Percentiles rank a stretch among this genome's conserved stretches.
Conservation (phyloP, 2,113 vertebrate species). For the Struthio camelus region DNA sequence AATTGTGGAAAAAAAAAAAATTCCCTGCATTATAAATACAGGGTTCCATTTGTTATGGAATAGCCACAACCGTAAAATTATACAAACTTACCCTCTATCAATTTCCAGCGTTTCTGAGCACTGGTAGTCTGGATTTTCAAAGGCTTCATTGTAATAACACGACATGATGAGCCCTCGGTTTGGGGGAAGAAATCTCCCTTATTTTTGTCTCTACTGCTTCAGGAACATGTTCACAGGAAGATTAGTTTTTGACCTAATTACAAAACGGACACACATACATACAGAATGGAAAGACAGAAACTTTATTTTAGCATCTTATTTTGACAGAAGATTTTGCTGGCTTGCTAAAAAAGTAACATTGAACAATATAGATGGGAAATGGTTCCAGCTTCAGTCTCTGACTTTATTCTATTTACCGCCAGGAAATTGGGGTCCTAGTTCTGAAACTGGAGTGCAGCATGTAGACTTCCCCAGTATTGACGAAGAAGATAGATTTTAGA, state of each 20-base stretch:
- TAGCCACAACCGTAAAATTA: background rate
- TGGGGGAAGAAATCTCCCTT: background rate
- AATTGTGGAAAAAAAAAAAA: background rate
- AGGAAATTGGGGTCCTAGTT: background rate
- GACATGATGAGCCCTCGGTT: conserved; percentile 69
- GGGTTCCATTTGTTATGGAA: background rate
- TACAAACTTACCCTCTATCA: conserved; percentile 78
- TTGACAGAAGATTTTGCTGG: background rate
- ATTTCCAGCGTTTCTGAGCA: conserved; percentile 81
- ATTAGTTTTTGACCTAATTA: background rate
- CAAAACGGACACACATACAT: background rate
- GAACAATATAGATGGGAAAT: background rate
- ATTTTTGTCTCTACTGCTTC: background rate
- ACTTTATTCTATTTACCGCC: background rate
- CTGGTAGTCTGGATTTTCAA: conserved; percentile 74
- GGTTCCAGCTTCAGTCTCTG: background rate
- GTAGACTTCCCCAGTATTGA: background rate
- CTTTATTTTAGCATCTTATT: background rate
- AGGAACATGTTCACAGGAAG: background rate
- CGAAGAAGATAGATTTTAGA: background rate
- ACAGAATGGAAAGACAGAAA: background rate
- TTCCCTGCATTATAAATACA: background rate
- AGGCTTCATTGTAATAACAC: conserved; percentile 68
- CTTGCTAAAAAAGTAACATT: background rate
- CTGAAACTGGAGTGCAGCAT: background rate